A percentile compares a stretch with the other conserved stretches of the same genome.
phyloP scores from a whole-genome alignment of 2,888 invertebrate genomes.

The Pardosa pseudoannulata region DNA sequence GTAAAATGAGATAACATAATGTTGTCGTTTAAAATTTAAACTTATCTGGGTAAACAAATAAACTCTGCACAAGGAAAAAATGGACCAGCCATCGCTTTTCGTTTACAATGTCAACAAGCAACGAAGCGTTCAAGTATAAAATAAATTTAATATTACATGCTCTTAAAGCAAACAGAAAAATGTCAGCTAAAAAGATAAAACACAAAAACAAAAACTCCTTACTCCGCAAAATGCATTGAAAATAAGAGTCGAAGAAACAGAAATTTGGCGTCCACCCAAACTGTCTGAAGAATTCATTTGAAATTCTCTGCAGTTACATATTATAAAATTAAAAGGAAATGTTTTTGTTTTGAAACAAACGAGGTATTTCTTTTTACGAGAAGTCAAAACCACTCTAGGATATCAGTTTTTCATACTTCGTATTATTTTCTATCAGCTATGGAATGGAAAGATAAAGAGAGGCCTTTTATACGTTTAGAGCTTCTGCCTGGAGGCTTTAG shows the following conservation, averaged over 20 bases:
- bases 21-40: neutral
- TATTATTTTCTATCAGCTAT: neutral
- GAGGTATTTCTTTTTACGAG: neutral
- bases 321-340: slow-evolving; percentile 4
- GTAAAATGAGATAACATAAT: neutral
- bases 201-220: neutral
- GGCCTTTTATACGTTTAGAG: neutral
- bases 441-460: neutral
- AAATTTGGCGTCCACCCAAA: slow-evolving; percentile 4
- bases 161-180: neutral
- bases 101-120: neutral
- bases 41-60: neutral
- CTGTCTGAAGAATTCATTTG: neutral
- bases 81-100: neutral
- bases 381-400: neutral
- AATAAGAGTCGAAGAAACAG: neutral
- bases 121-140: neutral
- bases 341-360: neutral
- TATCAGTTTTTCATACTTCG: neutral
- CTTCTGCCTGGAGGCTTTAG: neutral
- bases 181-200: neutral
- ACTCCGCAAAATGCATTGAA: neutral
- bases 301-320: neutral
- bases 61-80: neutral
- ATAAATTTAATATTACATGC: slow-evolving; percentile 13